Base-by-base conservation (phyloP, 2,113 vertebrate genomes). In the Protobothrops mucrosquamatus region DNA sequence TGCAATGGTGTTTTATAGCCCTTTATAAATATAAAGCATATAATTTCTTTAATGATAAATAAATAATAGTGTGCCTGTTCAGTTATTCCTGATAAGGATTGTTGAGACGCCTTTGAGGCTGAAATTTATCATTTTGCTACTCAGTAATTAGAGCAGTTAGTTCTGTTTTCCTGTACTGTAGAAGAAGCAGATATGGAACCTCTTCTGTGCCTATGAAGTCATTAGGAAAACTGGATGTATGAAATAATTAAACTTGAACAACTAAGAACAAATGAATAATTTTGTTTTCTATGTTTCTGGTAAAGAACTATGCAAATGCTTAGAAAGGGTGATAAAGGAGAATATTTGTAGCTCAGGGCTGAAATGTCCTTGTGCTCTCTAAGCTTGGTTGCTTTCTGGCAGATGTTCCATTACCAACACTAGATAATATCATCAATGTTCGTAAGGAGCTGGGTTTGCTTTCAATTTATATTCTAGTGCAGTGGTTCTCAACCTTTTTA, bases 161-260 rank as follows among this genome's bases (percentile, higher is more conserved):
- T 87, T 91, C 81, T 94, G 92, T 88, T 91, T 95, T 87, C 96
- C 0, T 26, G 48, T 91, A 89, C 89, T 86, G 93, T 64, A 92
- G 91, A 93, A 59, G 87, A 93, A 59, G 88, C 94, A 96, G 96
- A 96, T 97, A 97, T 94, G 94, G 94, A 95, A 95, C 93, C 92
- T 96, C 92, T 94, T 95, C 96, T 89, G 34, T 95, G 95, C 95
- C 96, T 96, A 94, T 96, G 96, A 97, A 95, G 91, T 97, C 96
- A 97, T 92, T 95, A 95, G 94, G 10, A 46, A 96, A 95, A 93
- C 95, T 95, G 92, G 96, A 96, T 95, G 95, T 96, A 94, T 95
- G 94, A n/a, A 24, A 85, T 89, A 89, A 94, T 90, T 94, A 90
- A 91, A 74, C 91, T 93, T 93, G 89, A 96, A 87, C 88, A 95